Conservation (phyloP, 2,797 vertebrate species). For the Gallinago stenura region DNA sequence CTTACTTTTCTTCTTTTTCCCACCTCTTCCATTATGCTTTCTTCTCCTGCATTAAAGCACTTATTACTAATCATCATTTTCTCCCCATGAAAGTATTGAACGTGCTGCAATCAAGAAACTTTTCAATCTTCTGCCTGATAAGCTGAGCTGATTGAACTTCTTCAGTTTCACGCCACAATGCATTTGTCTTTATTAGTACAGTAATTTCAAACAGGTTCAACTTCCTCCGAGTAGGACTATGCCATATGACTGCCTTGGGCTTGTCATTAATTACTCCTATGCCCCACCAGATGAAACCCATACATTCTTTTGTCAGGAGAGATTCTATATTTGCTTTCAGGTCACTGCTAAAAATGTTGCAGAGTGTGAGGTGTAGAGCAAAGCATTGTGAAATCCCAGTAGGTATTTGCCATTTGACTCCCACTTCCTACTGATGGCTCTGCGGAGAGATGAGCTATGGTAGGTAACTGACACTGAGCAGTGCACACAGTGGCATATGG, state of each 20-base stretch:
- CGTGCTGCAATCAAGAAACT: background rate
- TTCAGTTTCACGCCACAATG: background rate
- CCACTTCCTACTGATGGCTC: background rate
- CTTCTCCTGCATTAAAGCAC: background rate
- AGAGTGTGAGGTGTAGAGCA: background rate
- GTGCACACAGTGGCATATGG: background rate
- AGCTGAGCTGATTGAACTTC: background rate
- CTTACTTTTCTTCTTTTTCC: background rate
- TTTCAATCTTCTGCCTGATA: background rate
- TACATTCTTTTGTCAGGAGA: background rate
- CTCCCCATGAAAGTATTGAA: background rate
- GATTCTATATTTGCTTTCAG: background rate
- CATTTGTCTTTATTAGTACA: background rate
- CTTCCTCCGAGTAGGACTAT: background rate
- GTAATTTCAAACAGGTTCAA: background rate
- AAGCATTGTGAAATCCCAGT: background rate
- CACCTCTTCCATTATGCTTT: background rate
- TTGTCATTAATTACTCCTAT: background rate
- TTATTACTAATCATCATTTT: background rate
- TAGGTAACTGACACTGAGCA: background rate
- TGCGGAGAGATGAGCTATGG: background rate
- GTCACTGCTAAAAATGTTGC: background rate
- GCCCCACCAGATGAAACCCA: background rate
- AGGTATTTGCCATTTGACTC: background rate
- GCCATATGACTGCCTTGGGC: background rate